These are phyloP conservation scores for Leptinotarsa peninsularis DNA, from an alignment of 2,888 invertebrate genomes.

Conservation along the genomic window DNA sequence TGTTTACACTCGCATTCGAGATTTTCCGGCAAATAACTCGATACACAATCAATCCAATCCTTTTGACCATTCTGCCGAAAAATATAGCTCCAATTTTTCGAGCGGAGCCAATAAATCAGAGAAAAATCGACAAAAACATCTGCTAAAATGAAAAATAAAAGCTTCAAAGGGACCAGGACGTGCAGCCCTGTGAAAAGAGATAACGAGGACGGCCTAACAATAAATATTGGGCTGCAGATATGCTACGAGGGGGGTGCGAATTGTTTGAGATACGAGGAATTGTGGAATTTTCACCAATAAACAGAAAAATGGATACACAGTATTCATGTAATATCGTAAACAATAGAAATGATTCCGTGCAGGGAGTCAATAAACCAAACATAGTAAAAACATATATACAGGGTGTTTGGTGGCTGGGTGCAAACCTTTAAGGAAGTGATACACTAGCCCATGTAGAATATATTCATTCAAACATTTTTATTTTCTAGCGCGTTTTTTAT, in stretches of 20 bases:
- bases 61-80: conserved; percentile 22
- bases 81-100: conserved; percentile 19
- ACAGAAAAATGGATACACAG: no score
- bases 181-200: conserved; percentile 21
- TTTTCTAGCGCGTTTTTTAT: no score
- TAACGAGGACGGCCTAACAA: conserved; percentile 18
- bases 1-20: background rate
- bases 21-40: conserved; percentile 13
- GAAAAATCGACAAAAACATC: conserved; percentile 25
- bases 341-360: no score
- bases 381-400: no score
- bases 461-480: no score
- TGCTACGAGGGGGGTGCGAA: background rate
- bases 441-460: no score
- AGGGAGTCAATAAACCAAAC: no score
- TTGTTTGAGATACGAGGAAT: background rate
- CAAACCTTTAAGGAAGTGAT: no score
- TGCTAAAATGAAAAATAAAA: conserved; percentile 30
- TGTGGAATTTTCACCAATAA: no score
- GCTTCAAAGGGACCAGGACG: conserved; percentile 15
- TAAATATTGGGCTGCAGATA: background rate
- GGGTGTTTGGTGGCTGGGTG: no score
- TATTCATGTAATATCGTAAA: no score
- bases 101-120: conserved; percentile 19
- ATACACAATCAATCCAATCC: conserved; percentile 22